phyloP scores from a whole-genome alignment of 2,113 vertebrate species.

The Anguilla japonica region DNA sequence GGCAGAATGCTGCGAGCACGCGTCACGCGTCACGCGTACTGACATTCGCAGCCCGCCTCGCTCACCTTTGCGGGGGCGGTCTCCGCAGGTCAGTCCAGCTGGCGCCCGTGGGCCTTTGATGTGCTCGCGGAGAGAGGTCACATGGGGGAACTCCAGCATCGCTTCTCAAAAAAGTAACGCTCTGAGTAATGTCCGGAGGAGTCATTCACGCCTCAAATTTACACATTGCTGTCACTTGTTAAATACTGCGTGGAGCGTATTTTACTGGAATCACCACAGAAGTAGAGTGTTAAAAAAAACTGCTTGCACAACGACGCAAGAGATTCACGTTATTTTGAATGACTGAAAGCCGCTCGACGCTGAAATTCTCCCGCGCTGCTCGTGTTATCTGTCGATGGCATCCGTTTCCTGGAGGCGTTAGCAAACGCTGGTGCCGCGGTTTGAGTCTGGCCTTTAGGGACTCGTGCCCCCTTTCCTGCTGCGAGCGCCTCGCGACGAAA shows the following conservation, averaged over 20 bases:
- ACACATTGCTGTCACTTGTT: constrained; percentile 9
- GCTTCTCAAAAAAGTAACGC: neutral
- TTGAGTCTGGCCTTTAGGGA: neutral
- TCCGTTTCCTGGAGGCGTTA: neutral
- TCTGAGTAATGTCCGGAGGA: neutral
- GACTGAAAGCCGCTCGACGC: neutral
- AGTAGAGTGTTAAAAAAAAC: neutral
- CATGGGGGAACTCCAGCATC: constrained; percentile 21
- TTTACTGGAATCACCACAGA: constrained; percentile 19
- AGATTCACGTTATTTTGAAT: neutral
- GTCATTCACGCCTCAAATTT: neutral
- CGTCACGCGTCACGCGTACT: neutral
- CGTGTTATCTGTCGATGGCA: neutral
- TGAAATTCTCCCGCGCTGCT: neutral
- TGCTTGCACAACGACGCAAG: neutral
- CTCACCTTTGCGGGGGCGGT: constrained; percentile 5
- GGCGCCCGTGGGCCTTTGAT: neutral
- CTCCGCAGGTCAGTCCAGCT: neutral
- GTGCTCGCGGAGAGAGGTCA: neutral
- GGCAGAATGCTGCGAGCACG: neutral
- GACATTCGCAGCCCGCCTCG: constrained; percentile 4
- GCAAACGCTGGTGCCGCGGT: neutral
- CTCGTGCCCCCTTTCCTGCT: neutral
- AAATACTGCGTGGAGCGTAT: neutral
- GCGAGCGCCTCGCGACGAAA: no score